Conservation (phyloP, 2,113 vertebrate species). For the Anoura caudifer region DNA sequence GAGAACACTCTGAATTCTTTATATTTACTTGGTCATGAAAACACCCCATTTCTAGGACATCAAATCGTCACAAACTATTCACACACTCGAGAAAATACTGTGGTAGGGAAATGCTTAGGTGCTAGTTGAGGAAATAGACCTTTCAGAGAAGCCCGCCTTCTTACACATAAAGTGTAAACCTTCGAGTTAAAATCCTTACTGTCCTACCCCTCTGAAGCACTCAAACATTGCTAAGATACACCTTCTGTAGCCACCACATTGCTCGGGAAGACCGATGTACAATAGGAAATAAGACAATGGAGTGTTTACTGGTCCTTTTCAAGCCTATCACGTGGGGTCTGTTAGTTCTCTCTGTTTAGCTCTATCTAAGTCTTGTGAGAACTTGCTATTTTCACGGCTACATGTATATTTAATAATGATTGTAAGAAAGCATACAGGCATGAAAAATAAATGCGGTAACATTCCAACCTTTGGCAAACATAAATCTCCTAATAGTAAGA, state of each 20-base stretch:
- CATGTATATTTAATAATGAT: not conserved
- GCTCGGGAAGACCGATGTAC: not conserved
- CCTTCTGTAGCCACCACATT: too few relatives aligned
- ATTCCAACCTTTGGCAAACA: not conserved
- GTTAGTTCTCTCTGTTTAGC: not conserved
- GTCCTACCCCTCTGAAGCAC: not conserved
- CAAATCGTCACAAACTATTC: not conserved
- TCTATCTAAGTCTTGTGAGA: not conserved
- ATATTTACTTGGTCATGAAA: not conserved
- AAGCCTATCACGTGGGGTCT: not conserved
- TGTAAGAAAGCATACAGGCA: not conserved
- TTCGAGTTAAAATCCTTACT: not conserved
- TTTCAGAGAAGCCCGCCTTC: not conserved
- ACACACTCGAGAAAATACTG: not conserved
- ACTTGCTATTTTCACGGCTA: not conserved
- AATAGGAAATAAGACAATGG: not conserved
- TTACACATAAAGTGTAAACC: not conserved
- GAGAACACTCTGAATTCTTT: not conserved
- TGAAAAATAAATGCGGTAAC: not conserved
- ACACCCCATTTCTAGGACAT: not conserved
- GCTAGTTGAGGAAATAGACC: not conserved
- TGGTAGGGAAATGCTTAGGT: not conserved
- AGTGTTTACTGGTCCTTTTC: not conserved
- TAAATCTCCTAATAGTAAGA: not conserved
- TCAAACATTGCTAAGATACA: not conserved